Evolutionary conservation across 1,140 invertebrate species (phyloP), one percentile per base, ranked within the genome.

Genomic region (Drosophila baimaii): DNA sequence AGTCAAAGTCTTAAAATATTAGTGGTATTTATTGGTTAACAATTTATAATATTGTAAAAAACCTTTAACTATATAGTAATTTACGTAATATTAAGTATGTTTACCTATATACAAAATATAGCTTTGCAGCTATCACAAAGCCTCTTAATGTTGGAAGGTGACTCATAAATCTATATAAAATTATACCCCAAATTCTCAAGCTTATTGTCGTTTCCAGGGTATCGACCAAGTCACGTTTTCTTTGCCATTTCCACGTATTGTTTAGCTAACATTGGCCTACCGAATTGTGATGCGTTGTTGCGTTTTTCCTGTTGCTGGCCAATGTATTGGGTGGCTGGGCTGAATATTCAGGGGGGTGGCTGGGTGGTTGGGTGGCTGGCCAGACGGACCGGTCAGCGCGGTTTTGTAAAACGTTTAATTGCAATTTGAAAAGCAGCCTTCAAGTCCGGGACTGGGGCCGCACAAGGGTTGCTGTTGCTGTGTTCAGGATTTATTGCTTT

Each of bases 361-460:
- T 62, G 64, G 56, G 51, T 65, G 54, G 54, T 33, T 43, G 17
- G 29, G 49, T 65, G 74, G 80, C 62, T 78, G 78, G 56, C 79
- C 82, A 72, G 62, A 74, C 61, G 62, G 35, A 65, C 58, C 56
- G 84, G 84, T 84, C 84, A 84, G 81, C 84, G 84, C 77, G 84
- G 84, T 88, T 88, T 88, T 88, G 84, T 89, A 89, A 89, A 88
- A 88, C 84, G 84, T 88, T 88, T 88, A 88, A 88, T 88, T 88
- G 83, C 83, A 89, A 88, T 88, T 88, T 88, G 80, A 88, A 89
- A 89, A 83, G 84, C 78, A 81, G 85, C 79, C 59, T 66, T 55
- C 59, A 54, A 57, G 65, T 58, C 37, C 43, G 17, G 61, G 47
- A 15, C 52, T 49, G 43, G 31, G 59, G 37, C 21, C 59, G 49